Conservation (phyloP, 2,113 vertebrate genomes). For the Scytalopus superciliaris region DNA sequence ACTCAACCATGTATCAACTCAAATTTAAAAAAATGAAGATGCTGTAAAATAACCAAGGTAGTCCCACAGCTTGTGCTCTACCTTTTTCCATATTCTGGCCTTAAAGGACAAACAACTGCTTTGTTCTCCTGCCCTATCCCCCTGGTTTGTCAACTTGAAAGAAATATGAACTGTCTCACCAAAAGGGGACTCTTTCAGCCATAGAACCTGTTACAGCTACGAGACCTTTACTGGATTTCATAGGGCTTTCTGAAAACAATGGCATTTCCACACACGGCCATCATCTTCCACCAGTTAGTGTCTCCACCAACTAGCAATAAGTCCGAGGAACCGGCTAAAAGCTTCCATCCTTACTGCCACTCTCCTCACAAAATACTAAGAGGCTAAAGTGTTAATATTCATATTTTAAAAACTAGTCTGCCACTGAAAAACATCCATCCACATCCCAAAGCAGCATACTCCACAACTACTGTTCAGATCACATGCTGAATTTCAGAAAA, state of each 20-base stretch:
- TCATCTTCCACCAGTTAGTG: neutral
- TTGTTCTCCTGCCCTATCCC: neutral
- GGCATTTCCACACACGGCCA: neutral
- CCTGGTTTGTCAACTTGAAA: neutral
- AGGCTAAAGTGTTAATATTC: accelerated
- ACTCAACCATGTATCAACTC: neutral
- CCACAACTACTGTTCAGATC: neutral
- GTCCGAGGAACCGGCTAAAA: neutral
- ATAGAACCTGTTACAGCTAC: neutral
- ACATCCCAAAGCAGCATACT: neutral
- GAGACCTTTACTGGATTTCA: neutral
- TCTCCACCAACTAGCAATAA: neutral
- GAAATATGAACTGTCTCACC: neutral
- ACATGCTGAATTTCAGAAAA: neutral
- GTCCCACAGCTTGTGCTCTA: neutral
- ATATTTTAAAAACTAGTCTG: neutral
- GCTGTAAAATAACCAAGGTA: neutral
- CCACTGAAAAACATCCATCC: neutral
- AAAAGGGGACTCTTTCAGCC: neutral
- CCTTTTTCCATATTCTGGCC: neutral
- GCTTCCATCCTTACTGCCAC: neutral
- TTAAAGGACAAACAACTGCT: neutral
- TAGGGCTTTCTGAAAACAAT: neutral
- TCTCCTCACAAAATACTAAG: neutral
- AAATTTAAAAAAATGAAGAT: neutral